These are phyloP conservation scores for Pterocles burchelli DNA, from an alignment of 2,113 vertebrate genomes.

Conservation along the genomic window DNA sequence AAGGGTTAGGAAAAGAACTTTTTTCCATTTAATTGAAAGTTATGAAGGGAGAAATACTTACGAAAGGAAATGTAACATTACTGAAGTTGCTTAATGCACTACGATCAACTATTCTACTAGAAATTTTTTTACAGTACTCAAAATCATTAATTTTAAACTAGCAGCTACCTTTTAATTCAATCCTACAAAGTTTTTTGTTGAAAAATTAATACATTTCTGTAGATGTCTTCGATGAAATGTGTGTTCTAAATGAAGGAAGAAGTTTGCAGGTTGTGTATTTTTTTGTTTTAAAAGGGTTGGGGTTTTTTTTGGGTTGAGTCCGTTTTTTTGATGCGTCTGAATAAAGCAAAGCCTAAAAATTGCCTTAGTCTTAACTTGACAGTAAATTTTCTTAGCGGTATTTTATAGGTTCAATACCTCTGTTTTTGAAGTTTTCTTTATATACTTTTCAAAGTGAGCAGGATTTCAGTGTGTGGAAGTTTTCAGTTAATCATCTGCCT, in stretches of 20 bases:
- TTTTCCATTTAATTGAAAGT: background rate
- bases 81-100: background rate
- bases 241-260: background rate
- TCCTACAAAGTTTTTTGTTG: background rate
- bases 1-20: background rate
- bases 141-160: background rate
- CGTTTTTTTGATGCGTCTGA: background rate
- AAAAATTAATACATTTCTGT: background rate
- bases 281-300: background rate
- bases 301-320: background rate
- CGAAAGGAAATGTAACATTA: background rate
- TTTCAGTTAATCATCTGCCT: background rate
- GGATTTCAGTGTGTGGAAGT: background rate
- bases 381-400: background rate
- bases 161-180: background rate
- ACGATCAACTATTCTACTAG: background rate
- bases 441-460: background rate
- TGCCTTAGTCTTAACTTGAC: background rate
- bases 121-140: background rate
- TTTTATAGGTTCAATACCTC: background rate
- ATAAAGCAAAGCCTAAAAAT: background rate
- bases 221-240: background rate
- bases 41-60: background rate
- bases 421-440: background rate
- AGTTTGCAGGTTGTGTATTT: background rate